Evolutionary conservation across 30 jellyfish, hydroid and myxozoan species (phyloP), one percentile per base, ranked within the genome.

Genomic region (Clytia hemisphaerica): DNA sequence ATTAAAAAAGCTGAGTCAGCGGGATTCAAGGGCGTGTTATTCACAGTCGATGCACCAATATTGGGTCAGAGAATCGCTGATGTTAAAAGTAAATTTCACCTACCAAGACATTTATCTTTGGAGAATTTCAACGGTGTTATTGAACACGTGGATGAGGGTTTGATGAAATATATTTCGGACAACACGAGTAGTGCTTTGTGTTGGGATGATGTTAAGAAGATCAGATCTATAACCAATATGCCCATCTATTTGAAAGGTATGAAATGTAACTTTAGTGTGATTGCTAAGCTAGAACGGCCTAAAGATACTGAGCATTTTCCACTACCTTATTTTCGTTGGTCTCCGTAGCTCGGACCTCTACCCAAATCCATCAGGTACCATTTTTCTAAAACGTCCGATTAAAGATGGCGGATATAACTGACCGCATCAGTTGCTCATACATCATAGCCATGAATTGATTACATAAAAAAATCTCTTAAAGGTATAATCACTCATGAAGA

Each of bases 181-280:
- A 16, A 12, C 0, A 0, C 54, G 19, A 21, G 0, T 0, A 21
- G 0, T 15, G 40, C 94, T 22, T 36, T 80, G 76, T 74, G 63
- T 60, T 86, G 96, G 96, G 68, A 77, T 29, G 82, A 78, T 51
- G 73, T 86, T 33, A 59, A 79, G 7, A 78, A 94, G 96, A n/a
- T 86, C 25, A 55, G 61, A 60, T 30, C 83, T 2, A 49, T 71
- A 0, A 86, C 96, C 24, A 59, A 73, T 14, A 38, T 86, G 32
- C 92, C 92, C 1, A 69, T 86, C 19, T 48, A 78, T 4, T 51
- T 70, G 79, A 87, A 87, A 47, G 93, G 96, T 9, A 72, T 85
- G n/a, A n/a, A n/a, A n/a, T n/a, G n/a, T 12, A 50, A 21, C n/a
- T n/a, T n/a, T n/a, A n/a, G n/a, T n/a, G n/a, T n/a, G n/a, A n/a